A percentile compares a stretch with the other conserved stretches of the same genome.
These are phyloP conservation scores for Megaustenia siamemsis DNA, from an alignment of 2,888 invertebrate species.

Conservation along the genomic window DNA sequence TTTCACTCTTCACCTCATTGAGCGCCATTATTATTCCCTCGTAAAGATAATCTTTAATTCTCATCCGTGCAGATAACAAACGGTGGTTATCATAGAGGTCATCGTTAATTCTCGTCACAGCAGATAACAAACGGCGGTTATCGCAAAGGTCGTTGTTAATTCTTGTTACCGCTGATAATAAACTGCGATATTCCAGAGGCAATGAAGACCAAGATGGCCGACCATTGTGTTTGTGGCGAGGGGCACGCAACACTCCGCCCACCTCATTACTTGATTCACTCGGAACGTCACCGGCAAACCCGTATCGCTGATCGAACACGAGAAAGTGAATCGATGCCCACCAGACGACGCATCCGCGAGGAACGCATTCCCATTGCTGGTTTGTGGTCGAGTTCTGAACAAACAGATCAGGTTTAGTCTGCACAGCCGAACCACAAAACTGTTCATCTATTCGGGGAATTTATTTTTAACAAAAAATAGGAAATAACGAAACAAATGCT, in stretches of 20 bases:
- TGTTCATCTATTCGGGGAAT: too few species aligned
- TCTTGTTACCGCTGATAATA: not conserved
- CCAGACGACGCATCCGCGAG: not conserved
- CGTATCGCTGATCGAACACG: conserved; percentile 33
- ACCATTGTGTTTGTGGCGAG: conserved; percentile 7
- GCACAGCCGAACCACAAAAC: too few species aligned
- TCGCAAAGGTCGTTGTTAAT: conserved; percentile 20
- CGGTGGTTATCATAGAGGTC: too few species aligned
- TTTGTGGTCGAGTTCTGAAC: not conserved
- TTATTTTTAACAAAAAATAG: too few species aligned
- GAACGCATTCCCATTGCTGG: not conserved
- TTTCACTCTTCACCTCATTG: too few species aligned
- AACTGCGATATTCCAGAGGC: not conserved
- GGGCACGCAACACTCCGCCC: conserved; percentile 26
- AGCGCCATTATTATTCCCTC: too few species aligned
- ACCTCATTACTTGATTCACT: conserved; percentile 28
- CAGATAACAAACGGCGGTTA: too few species aligned
- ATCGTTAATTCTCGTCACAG: too few species aligned
- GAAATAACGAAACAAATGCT: too few species aligned
- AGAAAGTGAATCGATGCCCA: conserved; percentile 31
- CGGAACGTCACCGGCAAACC: not conserved
- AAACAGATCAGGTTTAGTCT: not conserved
- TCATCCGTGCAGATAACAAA: too few species aligned
- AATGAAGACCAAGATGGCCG: conserved; percentile 28
- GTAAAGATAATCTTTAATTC: too few species aligned